Percentiles rank a stretch among this genome's conserved stretches.
Evolutionary conservation across 2,888 invertebrate genomes (phyloP).

Genomic region (Drosophila sordidula): DNA sequence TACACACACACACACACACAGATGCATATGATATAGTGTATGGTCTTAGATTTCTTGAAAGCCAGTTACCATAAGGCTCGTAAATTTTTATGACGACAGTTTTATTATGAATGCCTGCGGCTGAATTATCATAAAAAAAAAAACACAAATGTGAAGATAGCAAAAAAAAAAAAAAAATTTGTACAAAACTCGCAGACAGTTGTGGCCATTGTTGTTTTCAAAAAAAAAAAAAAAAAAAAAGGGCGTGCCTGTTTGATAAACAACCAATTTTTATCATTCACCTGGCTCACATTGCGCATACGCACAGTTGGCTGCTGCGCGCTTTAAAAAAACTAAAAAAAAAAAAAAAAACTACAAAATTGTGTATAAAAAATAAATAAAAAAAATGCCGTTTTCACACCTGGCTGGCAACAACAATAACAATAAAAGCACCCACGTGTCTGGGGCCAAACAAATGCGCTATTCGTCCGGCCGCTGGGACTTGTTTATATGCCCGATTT

Average conservation of each 20-base stretch:
- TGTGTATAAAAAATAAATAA: conserved; percentile 31
- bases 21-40: background rate
- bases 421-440: conserved; percentile 60
- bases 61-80: conserved; percentile 43
- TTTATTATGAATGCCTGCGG: conserved; percentile 51
- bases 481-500: conserved; percentile 69
- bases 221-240: background rate
- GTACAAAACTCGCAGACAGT: conserved; percentile 14
- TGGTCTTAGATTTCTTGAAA: conserved; percentile 10
- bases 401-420: conserved; percentile 59
- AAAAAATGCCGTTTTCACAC: conserved; percentile 73
- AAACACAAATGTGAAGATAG: conserved; percentile 9
- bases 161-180: conserved; percentile 12
- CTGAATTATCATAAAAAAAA: conserved; percentile 57
- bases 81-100: conserved; percentile 50
- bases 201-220: conserved; percentile 32
- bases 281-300: conserved; percentile 54
- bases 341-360: conserved; percentile 1
- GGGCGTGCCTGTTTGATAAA: conserved; percentile 44
- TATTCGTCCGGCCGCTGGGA: conserved; percentile 4
- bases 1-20: conserved; percentile 2
- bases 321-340: background rate
- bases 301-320: conserved; percentile 44
- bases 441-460: conserved; percentile 26
- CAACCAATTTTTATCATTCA: conserved; percentile 23